Conservation (phyloP, 1,140 invertebrate species). For the Metopolophium dirhodum region DNA sequence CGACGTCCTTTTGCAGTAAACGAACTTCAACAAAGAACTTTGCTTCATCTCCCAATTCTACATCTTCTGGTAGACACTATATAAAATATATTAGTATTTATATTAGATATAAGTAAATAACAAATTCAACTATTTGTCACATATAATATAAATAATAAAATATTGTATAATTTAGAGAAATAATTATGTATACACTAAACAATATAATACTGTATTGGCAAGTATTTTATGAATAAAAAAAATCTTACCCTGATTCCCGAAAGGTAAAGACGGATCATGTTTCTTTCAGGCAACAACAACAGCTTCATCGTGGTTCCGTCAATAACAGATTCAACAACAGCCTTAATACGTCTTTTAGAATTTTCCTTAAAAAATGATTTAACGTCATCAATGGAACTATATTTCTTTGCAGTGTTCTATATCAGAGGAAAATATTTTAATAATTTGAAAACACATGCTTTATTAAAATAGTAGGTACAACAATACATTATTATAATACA, state of each 20-base stretch:
- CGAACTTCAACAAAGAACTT: conserved; percentile 90
- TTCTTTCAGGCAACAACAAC: conserved; percentile 82
- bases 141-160: too few relatives aligned
- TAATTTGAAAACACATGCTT: neutral
- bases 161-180: too few relatives aligned
- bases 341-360: conserved; percentile 79
- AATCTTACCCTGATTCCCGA: conserved; percentile 82
- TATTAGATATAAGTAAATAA: neutral
- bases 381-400: conserved; percentile 84
- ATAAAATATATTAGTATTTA: conserved; percentile 51
- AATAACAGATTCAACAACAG: conserved; percentile 93
- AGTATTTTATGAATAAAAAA: neutral
- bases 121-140: too few relatives aligned
- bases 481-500: too few relatives aligned
- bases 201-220: too few relatives aligned
- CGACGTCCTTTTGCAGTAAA: conserved; percentile 90
- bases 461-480: neutral
- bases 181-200: neutral
- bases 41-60: conserved; percentile 75
- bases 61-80: conserved; percentile 62
- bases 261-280: conserved; percentile 90
- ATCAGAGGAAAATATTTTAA: conserved; percentile 52
- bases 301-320: conserved; percentile 94
- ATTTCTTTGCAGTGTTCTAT: conserved; percentile 77
- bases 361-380: conserved; percentile 78